These are phyloP conservation scores for Azorinus chamasolen DNA, from an alignment of 2,888 invertebrate genomes.

Conservation along the genomic window DNA sequence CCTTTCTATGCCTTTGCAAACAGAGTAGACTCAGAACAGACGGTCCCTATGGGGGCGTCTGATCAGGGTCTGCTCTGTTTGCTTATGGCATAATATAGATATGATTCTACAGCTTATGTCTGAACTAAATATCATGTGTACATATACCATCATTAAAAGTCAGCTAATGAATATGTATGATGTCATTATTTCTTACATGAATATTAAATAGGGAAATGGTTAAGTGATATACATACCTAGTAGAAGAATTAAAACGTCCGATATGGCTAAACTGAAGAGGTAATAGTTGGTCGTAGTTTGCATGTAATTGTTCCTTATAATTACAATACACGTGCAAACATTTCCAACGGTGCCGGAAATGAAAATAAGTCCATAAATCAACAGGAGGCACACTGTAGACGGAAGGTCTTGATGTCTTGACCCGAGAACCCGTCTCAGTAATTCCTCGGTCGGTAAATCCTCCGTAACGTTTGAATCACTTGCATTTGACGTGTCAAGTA, in stretches of 20 bases:
- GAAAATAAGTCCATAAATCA: constrained; percentile 67
- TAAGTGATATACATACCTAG: constrained; percentile 88
- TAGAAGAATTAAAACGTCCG: constrained; percentile 92
- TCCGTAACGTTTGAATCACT: constrained; percentile 2
- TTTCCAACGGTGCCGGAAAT: constrained; percentile 94
- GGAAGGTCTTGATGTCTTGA: constrained; percentile 49
- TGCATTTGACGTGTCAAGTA: too few relatives aligned
- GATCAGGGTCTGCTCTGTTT: too few relatives aligned
- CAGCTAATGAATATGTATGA: too few relatives aligned
- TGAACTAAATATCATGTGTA: too few relatives aligned
- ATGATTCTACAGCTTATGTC: too few relatives aligned
- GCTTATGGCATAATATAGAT: too few relatives aligned
- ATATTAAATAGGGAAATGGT: too few relatives aligned
- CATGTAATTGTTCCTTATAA: constrained; percentile 92
- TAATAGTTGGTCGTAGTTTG: constrained; percentile 97
- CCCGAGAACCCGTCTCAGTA: constrained; percentile 39
- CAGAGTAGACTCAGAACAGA: too few relatives aligned
- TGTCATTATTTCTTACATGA: too few relatives aligned
- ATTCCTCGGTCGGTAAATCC: background rate
- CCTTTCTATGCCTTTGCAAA: too few relatives aligned
- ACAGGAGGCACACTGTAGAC: constrained; percentile 51
- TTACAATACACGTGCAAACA: constrained; percentile 93
- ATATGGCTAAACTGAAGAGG: constrained; percentile 95
- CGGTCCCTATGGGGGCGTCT: too few relatives aligned
- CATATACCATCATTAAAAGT: too few relatives aligned